Conservation (phyloP, 2,113 vertebrate species). For the Burhinus bistriatus region DNA sequence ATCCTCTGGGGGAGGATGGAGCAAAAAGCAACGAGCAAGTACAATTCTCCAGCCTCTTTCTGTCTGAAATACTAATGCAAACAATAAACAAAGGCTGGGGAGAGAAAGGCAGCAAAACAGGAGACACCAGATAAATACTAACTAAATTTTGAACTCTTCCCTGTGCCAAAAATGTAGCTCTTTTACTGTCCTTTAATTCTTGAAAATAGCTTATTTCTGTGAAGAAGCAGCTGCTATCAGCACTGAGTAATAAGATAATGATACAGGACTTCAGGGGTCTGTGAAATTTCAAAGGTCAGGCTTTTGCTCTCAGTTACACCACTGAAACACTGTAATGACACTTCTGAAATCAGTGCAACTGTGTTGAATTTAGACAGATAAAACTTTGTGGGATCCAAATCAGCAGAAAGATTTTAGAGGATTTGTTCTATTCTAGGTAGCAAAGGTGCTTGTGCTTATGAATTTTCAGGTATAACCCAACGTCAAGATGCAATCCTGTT, state of each 20-base stretch:
- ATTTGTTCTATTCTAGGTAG: neutral
- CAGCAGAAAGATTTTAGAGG: neutral
- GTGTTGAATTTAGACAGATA: neutral
- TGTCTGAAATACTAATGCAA: neutral
- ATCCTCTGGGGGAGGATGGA: neutral
- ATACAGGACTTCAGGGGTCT: neutral
- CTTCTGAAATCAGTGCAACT: neutral
- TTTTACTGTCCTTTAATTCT: neutral
- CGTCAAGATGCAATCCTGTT: neutral
- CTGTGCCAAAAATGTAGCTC: neutral
- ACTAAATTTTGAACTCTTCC: neutral
- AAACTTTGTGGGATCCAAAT: neutral
- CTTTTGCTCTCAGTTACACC: slow-evolving; percentile 37
- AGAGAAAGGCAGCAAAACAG: neutral
- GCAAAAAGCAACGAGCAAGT: neutral
- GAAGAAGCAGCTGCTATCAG: neutral
- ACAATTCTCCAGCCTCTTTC: neutral
- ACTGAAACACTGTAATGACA: neutral
- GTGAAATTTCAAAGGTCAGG: neutral
- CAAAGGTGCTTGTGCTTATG: neutral
- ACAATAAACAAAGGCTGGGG: neutral
- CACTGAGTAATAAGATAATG: neutral
- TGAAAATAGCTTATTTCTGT: neutral
- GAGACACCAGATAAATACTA: neutral
- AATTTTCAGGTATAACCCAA: neutral